Conservation (phyloP, 2,797 vertebrate genomes). For the Etheostoma nigrum region DNA sequence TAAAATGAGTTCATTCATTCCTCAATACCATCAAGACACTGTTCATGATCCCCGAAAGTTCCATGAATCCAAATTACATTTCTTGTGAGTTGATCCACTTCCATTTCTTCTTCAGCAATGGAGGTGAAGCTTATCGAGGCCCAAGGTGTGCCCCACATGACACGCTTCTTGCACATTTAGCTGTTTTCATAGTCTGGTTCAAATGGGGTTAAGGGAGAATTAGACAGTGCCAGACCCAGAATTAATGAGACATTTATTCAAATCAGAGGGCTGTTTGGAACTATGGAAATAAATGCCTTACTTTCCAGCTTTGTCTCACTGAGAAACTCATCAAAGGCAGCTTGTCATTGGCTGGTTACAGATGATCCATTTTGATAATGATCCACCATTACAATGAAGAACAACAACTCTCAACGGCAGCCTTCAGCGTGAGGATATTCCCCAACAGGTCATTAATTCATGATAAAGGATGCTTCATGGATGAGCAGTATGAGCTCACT, state of each 20-base stretch:
- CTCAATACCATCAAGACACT: constrained; percentile 10
- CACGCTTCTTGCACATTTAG: constrained; percentile 21
- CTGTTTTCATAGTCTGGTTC: constrained; percentile 45
- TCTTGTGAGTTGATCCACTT: constrained; percentile 35
- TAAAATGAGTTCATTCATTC: constrained; percentile 32
- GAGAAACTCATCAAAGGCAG: constrained; percentile 17
- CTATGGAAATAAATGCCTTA: constrained; percentile 22
- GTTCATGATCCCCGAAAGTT: constrained; percentile 12
- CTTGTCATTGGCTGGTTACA: constrained; percentile 22
- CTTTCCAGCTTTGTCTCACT: constrained; percentile 20
- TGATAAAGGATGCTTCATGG: constrained; percentile 4
- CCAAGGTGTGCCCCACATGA: constrained; percentile 14
- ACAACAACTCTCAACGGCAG: background rate
- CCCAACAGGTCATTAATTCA: constrained; percentile 10
- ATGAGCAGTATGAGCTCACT: constrained; percentile 4
- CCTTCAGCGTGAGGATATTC: background rate
- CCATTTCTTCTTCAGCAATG: constrained; percentile 13
- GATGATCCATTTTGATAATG: constrained; percentile 32
- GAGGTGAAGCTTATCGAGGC: constrained; percentile 11
- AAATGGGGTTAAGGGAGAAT: constrained; percentile 53
- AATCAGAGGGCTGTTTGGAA: constrained; percentile 38
- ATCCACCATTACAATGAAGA: constrained; percentile 20
- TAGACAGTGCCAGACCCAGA: constrained; percentile 30
- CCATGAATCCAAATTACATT: constrained; percentile 11
- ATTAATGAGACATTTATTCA: constrained; percentile 47